phyloP scores from a whole-genome alignment of 2,113 vertebrate species.

The Nasalis larvatus region DNA sequence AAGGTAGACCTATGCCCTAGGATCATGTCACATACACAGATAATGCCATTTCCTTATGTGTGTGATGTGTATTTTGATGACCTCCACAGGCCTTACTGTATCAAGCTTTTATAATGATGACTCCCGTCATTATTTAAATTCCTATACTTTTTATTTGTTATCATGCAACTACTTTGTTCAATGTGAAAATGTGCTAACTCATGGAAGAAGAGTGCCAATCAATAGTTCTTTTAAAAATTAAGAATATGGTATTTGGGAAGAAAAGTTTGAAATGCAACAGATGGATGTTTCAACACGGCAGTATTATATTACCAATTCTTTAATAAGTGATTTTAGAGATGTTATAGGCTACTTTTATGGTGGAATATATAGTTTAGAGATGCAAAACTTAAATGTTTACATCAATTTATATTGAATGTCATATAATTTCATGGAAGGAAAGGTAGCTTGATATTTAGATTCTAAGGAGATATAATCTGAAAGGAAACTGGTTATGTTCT shows the following conservation, averaged over 20 bases:
- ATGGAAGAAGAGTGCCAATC: neutral
- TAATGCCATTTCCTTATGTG: neutral
- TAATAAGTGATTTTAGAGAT: neutral
- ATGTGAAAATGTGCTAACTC: conserved; percentile 1
- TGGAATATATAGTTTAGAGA: neutral
- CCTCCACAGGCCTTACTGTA: conserved; percentile 20
- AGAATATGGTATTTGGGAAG: neutral
- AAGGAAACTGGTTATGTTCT: neutral
- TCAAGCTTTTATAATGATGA: conserved; percentile 21
- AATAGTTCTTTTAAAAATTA: neutral
- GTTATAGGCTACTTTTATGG: neutral
- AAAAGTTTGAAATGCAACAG: neutral
- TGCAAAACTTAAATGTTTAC: conserved; percentile 42
- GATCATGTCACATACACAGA: neutral
- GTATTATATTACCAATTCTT: neutral
- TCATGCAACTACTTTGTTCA: conserved; percentile 37
- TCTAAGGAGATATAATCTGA: neutral
- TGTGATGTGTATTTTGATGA: conserved; percentile 39
- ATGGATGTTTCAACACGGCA: neutral
- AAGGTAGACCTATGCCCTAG: neutral
- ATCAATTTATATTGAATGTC: conserved; percentile 25
- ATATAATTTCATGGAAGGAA: conserved; percentile 43
- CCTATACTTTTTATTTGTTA: conserved; percentile 49
- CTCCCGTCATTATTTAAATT: conserved; percentile 49
- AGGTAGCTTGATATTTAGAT: conserved; percentile 21